phyloP scores from a whole-genome alignment of 2,113 vertebrate species.

The Ceyx margarethae region DNA sequence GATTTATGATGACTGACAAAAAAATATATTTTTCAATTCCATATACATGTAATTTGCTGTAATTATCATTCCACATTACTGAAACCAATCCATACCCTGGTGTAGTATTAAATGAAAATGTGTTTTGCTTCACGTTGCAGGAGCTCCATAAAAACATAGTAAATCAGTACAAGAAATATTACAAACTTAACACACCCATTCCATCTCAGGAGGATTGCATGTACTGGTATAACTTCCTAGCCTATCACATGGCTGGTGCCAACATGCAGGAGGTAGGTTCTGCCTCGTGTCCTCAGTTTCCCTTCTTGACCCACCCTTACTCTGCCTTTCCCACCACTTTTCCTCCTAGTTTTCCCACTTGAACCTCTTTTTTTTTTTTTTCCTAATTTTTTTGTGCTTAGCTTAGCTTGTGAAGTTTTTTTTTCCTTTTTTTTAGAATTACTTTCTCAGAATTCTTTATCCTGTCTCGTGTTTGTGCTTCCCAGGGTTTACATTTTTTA shows the following conservation, averaged over 20 bases:
- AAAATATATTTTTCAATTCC: background rate
- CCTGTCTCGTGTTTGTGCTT: background rate
- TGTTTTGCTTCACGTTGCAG: constrained; percentile 69
- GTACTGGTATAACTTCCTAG: constrained; percentile 93
- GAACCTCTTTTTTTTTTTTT: background rate
- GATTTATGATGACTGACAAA: background rate
- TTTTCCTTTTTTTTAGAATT: background rate
- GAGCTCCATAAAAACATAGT: constrained; percentile 89
- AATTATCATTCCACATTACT: background rate
- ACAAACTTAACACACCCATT: constrained; percentile 71
- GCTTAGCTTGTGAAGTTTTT: background rate
- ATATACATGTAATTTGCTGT: background rate
- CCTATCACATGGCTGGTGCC: constrained; percentile 91
- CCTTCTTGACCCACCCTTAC: background rate
- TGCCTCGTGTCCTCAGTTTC: background rate
- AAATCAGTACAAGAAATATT: constrained; percentile 83
- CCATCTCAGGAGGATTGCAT: constrained; percentile 84
- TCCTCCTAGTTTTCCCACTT: background rate
- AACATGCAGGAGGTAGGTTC: constrained; percentile 84
- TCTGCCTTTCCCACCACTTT: background rate
- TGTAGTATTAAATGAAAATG: background rate
- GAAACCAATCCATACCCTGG: background rate
- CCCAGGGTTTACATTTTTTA: background rate
- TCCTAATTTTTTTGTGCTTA: too few relatives aligned
- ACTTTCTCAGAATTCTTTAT: background rate